Evolutionary conservation across 2,888 invertebrate genomes (phyloP).

Genomic region (Torymus texanus): DNA sequence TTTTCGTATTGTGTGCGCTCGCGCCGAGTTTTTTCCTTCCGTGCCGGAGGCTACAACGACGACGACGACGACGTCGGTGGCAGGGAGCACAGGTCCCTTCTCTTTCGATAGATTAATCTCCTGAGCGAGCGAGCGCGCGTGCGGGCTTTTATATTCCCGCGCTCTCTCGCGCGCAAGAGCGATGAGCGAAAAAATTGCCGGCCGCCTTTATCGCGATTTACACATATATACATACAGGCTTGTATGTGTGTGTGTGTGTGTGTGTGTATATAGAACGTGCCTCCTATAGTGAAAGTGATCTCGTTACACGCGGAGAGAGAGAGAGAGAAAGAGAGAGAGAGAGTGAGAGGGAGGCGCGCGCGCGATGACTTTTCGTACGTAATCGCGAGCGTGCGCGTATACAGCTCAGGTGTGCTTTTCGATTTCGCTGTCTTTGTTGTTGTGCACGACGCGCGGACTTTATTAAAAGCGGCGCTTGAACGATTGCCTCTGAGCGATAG

Average conservation of each 20-base stretch:
- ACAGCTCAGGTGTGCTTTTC: not conserved
- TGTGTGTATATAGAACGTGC: not conserved
- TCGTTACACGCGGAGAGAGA: not conserved
- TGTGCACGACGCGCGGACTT: not conserved
- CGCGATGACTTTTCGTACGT: conserved; percentile 10
- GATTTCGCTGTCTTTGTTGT: not conserved
- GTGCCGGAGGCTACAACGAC: not conserved
- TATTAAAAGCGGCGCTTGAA: not conserved
- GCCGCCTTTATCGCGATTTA: conserved; percentile 19
- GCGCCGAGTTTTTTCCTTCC: too few species aligned
- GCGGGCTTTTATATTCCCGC: conserved; percentile 6
- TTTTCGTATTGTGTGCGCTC: too few species aligned
- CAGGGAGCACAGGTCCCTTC: conserved; percentile 21
- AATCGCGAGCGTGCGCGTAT: too few species aligned
- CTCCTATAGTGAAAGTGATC: conserved; percentile 32
- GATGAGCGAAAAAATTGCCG: conserved; percentile 7
- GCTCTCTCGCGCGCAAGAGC: not conserved
- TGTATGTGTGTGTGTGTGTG: too few species aligned
- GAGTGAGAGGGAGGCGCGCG: not conserved
- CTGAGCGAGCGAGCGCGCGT: too few species aligned
- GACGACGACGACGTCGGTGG: not conserved
- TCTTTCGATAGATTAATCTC: conserved; percentile 18
- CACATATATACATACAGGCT: not conserved
- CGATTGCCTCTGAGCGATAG: conserved; percentile 8
- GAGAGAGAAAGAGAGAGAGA: not conserved